Evolutionary conservation across 2,797 vertebrate species (phyloP), one percentile per base, ranked within the genome.

Genomic region (Lepilemur ruficaudatus): DNA sequence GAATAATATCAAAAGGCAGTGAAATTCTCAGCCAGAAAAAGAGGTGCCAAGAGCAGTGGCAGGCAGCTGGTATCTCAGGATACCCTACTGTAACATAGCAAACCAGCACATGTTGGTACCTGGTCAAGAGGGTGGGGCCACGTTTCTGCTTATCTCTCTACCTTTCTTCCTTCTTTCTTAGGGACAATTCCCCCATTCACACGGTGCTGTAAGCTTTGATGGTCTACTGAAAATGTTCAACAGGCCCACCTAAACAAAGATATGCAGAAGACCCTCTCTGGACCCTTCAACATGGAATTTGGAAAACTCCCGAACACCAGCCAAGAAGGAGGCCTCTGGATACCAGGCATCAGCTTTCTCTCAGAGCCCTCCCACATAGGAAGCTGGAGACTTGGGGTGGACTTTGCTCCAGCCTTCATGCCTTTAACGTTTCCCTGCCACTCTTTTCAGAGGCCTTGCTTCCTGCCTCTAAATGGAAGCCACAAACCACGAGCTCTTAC

Each of bases 401-500:
- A 41, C 89, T 93, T 91, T 52, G 50, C 46, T 95, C 55, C 55
- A 78, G 57, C 1, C 28, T 92, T 48, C 32, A 65, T 69, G 23
- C 69, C 50, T 85, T 88, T 70, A 87, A 78, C 72, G 32, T 88
- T 59, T 92, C 28, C 32, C 79, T 61, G 30, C 25, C 41, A 22
- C 75, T 65, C 41, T 93, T 86, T 93, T 76, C 61, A 90, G 90
- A 96, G 80, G 65, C 25, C 52, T 91, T 5, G 1, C 80, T 95
- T 94, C 67, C 94, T 97, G 80, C 55, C 28, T n/a, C 73, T 78
- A 88, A 63, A 65, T 76, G 86, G 80, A 93, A 98, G 91, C 96
- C 96, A 95, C 89, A 96, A 96, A 82, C 86, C 95, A 84, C 90
- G 89, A 83, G 67, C 80, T 83, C 83, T 92, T 93, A 67, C 50